Conservation (phyloP, 2,888 invertebrate genomes). For the Coelinius sp. region DNA sequence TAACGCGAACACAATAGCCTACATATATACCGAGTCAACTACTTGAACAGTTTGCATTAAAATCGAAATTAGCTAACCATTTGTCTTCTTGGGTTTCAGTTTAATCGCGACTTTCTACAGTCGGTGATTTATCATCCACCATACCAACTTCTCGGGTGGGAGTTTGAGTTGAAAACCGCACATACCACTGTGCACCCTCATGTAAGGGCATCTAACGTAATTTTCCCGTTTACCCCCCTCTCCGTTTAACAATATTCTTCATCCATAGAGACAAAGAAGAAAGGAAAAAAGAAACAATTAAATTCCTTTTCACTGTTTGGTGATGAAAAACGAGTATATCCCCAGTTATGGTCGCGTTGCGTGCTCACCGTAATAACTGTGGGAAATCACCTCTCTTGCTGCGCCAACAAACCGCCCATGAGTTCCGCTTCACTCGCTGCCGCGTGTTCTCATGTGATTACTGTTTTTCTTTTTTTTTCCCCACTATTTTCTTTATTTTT, state of each 20-base stretch:
- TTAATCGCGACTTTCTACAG: constrained; percentile 53
- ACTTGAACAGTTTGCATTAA: constrained; percentile 47
- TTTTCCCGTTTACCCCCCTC: not conserved
- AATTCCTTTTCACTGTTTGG: constrained; percentile 40
- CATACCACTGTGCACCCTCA: constrained; percentile 13
- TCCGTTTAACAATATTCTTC: not conserved
- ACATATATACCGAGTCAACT: not conserved
- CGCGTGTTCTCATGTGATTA: constrained; percentile 15
- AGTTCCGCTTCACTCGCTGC: constrained; percentile 24
- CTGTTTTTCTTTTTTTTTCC: constrained; percentile 11
- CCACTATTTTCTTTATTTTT: not conserved
- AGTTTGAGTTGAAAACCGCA: constrained; percentile 20
- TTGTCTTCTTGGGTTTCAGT: constrained; percentile 53
- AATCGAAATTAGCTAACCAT: constrained; percentile 61
- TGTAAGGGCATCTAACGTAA: constrained; percentile 21
- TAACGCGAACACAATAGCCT: constrained; percentile 13
- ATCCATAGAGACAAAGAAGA: not conserved
- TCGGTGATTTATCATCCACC: constrained; percentile 56
- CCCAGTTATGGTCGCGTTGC: constrained; percentile 57
- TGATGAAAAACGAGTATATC: constrained; percentile 52
- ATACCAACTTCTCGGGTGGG: not conserved
- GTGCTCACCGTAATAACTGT: constrained; percentile 53
- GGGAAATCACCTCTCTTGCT: constrained; percentile 50
- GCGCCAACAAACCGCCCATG: constrained; percentile 35
- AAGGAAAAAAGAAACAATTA: constrained; percentile 35